A percentile compares a stretch with the other conserved stretches of the same genome.
These are phyloP conservation scores for Micromussa lordhowensis DNA, from an alignment of 92 coral and sea anemone genomes.

Conservation along the genomic window DNA sequence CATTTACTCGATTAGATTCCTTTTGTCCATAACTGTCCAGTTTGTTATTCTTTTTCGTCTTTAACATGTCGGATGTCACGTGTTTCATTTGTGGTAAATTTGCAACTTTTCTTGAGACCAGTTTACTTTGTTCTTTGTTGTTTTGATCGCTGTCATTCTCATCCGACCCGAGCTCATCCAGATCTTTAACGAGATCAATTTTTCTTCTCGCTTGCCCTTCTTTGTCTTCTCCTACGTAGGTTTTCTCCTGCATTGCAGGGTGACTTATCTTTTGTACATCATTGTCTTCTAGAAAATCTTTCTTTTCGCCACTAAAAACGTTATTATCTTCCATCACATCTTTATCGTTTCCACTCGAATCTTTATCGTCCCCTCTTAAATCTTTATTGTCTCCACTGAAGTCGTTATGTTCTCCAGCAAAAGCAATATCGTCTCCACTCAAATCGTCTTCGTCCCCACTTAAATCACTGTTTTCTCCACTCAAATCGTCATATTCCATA, in stretches of 20 bases:
- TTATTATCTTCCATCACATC: conserved; percentile 4
- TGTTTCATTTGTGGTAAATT: background rate
- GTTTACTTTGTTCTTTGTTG: background rate
- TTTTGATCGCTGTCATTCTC: conserved; percentile 3
- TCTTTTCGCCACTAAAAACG: background rate
- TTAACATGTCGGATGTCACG: background rate
- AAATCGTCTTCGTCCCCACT: conserved; percentile 14
- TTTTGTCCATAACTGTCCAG: background rate
- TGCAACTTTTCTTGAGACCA: background rate
- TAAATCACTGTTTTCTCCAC: background rate
- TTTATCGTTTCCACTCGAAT: conserved; percentile 17
- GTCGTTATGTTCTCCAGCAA: background rate
- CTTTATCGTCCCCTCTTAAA: background rate
- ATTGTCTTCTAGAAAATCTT: background rate
- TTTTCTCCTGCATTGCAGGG: background rate
- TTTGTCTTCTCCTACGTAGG: background rate
- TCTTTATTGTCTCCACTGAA: conserved; percentile 14
- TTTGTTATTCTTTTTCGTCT: background rate
- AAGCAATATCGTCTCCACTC: background rate
- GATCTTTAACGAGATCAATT: conserved; percentile 32
- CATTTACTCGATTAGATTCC: background rate
- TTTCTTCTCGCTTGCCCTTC: background rate
- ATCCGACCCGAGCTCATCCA: conserved; percentile 51
- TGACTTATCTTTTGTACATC: background rate
- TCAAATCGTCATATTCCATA: background rate